These are phyloP conservation scores for Lysiphlebus fabarum DNA, from an alignment of 1,140 invertebrate genomes.

Conservation along the genomic window DNA sequence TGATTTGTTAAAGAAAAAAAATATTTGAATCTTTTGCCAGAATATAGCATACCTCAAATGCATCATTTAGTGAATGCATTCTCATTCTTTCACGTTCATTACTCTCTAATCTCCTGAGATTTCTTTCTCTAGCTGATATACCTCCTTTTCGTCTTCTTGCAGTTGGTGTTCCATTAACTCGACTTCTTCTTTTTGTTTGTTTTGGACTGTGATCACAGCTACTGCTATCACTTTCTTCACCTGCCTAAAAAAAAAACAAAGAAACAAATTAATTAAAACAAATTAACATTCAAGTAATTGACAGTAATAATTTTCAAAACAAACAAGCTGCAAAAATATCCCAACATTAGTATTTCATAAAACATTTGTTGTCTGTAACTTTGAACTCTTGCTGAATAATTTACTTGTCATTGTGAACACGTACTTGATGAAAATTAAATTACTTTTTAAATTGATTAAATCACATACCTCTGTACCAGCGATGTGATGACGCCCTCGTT, in stretches of 20 bases:
- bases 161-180: conserved; percentile 39
- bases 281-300: conserved; percentile 24
- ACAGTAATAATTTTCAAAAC: conserved; percentile 2
- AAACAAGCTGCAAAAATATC: no score
- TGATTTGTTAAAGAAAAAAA: no score
- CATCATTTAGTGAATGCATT: conserved; percentile 86
- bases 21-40: not conserved
- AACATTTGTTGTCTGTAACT: no score
- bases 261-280: not conserved
- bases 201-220: conserved; percentile 50
- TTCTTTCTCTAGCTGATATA: conserved; percentile 74
- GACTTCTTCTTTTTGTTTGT: conserved; percentile 50
- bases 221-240: conserved; percentile 53
- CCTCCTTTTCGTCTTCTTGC: conserved; percentile 65
- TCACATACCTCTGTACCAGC: conserved; percentile 39
- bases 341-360: no score
- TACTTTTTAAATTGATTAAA: not conserved
- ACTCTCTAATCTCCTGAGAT: conserved; percentile 76
- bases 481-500: conserved; percentile 52
- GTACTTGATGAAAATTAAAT: no score
- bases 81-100: conserved; percentile 84
- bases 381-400: no score
- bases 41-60: conserved; percentile 66
- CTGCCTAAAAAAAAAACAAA: conserved; percentile 39
- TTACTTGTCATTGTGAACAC: no score